Percentiles rank a stretch among this genome's conserved stretches.
phyloP scores from a whole-genome alignment of 2,797 vertebrate species.

The Syngnathus rostellatus region DNA sequence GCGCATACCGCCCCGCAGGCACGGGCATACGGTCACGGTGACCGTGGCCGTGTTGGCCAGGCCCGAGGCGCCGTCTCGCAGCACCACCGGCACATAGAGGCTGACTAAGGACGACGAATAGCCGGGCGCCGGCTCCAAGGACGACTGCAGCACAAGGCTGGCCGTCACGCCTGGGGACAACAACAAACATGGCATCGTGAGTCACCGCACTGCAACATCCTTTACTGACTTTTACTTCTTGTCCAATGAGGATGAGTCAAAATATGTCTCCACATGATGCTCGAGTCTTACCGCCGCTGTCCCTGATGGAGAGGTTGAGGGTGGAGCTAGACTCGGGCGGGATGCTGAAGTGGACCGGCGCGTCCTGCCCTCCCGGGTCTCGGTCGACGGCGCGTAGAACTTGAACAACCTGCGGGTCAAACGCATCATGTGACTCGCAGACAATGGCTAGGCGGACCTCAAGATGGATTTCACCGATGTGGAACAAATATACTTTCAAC shows the following conservation, averaged over 20 bases:
- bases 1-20: constrained; percentile 76
- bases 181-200: constrained; percentile 16
- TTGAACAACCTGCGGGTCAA: constrained; percentile 72
- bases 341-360: constrained; percentile 75
- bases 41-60: constrained; percentile 82
- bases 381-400: constrained; percentile 74
- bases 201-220: constrained; percentile 5
- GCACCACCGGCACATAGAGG: constrained; percentile 77
- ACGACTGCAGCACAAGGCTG: constrained; percentile 75
- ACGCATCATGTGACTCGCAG: neutral
- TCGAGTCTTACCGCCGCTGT: constrained; percentile 68
- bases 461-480: too few species aligned
- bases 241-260: too few species aligned
- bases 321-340: constrained; percentile 62
- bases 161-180: constrained; percentile 76
- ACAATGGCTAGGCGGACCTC: neutral
- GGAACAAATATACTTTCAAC: too few species aligned
- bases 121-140: constrained; percentile 63
- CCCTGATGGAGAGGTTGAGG: constrained; percentile 75
- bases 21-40: constrained; percentile 82
- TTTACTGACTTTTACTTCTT: neutral
- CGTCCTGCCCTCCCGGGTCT: constrained; percentile 70
- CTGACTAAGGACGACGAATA: constrained; percentile 64
- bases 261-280: too few species aligned
- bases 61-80: constrained; percentile 75